Conservation (phyloP, 2,888 invertebrate species). For the Leptodirus hochenwartii region DNA sequence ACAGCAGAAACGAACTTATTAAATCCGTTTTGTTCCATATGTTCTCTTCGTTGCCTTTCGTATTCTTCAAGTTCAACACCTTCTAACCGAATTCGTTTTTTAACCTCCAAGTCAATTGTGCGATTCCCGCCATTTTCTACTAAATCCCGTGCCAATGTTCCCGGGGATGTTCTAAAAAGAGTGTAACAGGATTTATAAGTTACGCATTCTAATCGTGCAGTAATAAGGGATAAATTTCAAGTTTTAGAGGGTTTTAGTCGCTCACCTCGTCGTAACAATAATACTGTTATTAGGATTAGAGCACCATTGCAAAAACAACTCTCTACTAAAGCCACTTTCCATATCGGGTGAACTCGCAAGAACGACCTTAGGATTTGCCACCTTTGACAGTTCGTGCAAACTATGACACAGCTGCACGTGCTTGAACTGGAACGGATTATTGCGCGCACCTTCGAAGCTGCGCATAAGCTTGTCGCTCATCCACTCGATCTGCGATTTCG, state of each 20-base stretch:
- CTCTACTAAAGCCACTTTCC: constrained; percentile 88
- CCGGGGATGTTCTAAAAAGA: constrained; percentile 49
- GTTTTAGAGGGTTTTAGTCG: constrained; percentile 4
- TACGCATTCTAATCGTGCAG: background rate
- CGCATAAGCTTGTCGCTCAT: constrained; percentile 98
- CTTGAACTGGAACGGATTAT: constrained; percentile 90
- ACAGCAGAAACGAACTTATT: background rate
- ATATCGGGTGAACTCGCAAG: constrained; percentile 88
- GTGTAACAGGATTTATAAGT: background rate
- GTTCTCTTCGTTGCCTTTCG: constrained; percentile 43
- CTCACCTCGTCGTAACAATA: constrained; percentile 69
- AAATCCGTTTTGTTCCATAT: constrained; percentile 11
- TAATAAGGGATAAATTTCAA: background rate
- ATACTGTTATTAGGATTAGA: constrained; percentile 83
- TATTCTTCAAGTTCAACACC: constrained; percentile 63
- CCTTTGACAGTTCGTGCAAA: constrained; percentile 64
- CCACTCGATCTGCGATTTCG: constrained; percentile 98
- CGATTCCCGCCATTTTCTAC: constrained; percentile 60
- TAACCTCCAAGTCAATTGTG: constrained; percentile 50
- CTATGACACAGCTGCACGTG: constrained; percentile 90
- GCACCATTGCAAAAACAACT: constrained; percentile 90
- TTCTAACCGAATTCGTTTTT: constrained; percentile 52
- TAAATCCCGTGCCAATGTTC: constrained; percentile 61
- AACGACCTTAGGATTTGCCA: constrained; percentile 88
- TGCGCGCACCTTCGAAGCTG: constrained; percentile 75